Evolutionary conservation across 2,888 invertebrate species (phyloP).

Genomic region (Scelioninae gen. 2): DNA sequence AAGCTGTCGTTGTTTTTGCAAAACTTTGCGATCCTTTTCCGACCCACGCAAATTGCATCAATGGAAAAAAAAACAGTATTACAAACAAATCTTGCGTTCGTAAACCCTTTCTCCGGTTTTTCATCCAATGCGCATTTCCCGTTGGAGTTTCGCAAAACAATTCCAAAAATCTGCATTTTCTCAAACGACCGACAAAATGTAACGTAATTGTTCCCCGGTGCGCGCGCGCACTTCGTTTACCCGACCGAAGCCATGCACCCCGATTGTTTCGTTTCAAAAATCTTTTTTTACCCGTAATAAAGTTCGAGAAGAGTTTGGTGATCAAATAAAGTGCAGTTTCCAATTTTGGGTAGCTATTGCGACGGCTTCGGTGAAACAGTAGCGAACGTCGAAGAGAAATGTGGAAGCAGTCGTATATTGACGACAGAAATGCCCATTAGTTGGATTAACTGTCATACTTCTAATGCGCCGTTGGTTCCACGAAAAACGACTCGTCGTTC

Average conservation of each 20-base stretch:
- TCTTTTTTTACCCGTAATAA: slow-evolving; percentile 48
- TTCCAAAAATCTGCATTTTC: too few species aligned
- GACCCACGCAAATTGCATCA: too few species aligned
- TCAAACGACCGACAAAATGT: too few species aligned
- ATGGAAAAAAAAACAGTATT: too few species aligned
- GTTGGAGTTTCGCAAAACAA: too few species aligned
- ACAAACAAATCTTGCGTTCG: too few species aligned
- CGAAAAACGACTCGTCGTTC: slow-evolving; percentile 58
- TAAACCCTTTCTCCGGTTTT: too few species aligned
- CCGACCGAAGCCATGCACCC: background rate
- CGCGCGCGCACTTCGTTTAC: too few species aligned
- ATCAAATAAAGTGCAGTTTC: slow-evolving; percentile 70
- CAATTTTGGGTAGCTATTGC: slow-evolving; percentile 63
- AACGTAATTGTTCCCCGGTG: too few species aligned
- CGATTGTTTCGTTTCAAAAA: slow-evolving; percentile 33
- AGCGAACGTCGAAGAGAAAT: slow-evolving; percentile 54
- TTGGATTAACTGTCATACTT: slow-evolving; percentile 70
- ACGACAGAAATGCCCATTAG: slow-evolving; percentile 68
- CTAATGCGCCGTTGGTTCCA: slow-evolving; percentile 60
- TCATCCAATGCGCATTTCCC: too few species aligned
- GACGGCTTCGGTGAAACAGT: slow-evolving; percentile 54
- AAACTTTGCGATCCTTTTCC: too few species aligned
- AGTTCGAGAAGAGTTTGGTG: slow-evolving; percentile 64
- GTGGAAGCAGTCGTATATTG: slow-evolving; percentile 58
- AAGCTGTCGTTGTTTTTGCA: too few species aligned